Conservation (phyloP, 2,797 vertebrate genomes). For the Silurus lanzhouensis region DNA sequence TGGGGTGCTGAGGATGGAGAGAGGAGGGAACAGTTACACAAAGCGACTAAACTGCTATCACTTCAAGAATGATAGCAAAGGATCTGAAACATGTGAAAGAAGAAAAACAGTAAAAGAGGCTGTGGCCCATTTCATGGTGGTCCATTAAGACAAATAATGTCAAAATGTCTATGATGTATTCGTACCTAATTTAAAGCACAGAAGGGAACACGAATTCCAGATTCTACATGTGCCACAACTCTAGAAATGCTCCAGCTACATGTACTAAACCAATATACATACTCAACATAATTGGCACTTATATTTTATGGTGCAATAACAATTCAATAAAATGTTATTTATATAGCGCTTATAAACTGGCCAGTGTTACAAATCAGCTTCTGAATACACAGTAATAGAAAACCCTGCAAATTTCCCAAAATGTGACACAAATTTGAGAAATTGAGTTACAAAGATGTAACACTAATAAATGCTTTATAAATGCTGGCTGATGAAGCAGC, state of each 20-base stretch:
- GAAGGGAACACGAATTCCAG: not conserved
- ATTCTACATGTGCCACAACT: not conserved
- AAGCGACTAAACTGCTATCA: not conserved
- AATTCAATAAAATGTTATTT: not conserved
- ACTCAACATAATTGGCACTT: not conserved
- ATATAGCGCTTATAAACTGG: not conserved
- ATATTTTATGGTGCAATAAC: not conserved
- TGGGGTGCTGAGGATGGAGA: constrained; percentile 66
- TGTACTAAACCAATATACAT: not conserved
- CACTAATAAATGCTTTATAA: constrained; percentile 1
- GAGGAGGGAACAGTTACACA: constrained; percentile 54
- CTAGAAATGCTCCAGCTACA: not conserved
- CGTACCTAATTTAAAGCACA: not conserved
- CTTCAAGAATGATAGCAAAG: not conserved
- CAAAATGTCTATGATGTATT: not conserved
- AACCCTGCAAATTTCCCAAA: not conserved
- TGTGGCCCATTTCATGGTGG: not conserved
- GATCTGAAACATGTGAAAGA: not conserved
- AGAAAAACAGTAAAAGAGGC: not conserved
- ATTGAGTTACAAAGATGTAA: constrained; percentile 1
- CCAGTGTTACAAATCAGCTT: not conserved
- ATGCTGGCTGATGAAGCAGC: not conserved
- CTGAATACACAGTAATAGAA: not conserved
- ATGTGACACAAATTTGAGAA: not conserved
- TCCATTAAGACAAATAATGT: not conserved